Evolutionary conservation across 2,113 vertebrate genomes (phyloP).

Genomic region (Hippoglossus stenolepis): DNA sequence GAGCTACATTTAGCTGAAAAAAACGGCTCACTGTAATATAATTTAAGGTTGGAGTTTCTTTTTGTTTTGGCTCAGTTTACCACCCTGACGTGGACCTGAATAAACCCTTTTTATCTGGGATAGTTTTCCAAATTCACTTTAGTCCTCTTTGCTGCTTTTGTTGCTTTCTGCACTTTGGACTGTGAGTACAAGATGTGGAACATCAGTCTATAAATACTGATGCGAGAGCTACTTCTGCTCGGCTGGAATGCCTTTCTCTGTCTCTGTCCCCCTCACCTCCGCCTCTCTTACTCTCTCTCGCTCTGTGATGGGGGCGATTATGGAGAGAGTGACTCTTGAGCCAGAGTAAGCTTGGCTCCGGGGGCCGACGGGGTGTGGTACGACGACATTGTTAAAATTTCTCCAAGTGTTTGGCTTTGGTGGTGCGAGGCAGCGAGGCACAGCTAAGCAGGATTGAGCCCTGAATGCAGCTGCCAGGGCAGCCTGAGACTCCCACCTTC

Average conservation of each 20-base stretch:
- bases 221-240: conserved; percentile 50
- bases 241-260: conserved; percentile 50
- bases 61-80: conserved; percentile 3
- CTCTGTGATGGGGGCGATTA: conserved; percentile 54
- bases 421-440: conserved; percentile 28
- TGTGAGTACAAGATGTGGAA: conserved; percentile 48
- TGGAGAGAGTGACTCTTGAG: conserved; percentile 67
- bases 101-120: background rate
- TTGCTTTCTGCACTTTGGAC: conserved; percentile 42
- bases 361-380: conserved; percentile 54
- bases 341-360: conserved; percentile 65
- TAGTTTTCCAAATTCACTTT: background rate
- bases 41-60: background rate
- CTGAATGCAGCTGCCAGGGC: conserved; percentile 14
- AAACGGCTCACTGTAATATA: background rate
- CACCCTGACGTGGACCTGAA: background rate
- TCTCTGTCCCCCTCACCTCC: conserved; percentile 5
- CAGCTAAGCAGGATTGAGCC: conserved; percentile 43
- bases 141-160: conserved; percentile 40
- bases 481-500: background rate
- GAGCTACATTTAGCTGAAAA: background rate
- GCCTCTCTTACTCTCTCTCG: conserved; percentile 18
- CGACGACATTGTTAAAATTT: conserved; percentile 62
- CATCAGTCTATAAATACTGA: conserved; percentile 68
- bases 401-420: conserved; percentile 52